Base-by-base conservation (phyloP, 2,888 invertebrate species). In the Drosophila paracracens region DNA sequence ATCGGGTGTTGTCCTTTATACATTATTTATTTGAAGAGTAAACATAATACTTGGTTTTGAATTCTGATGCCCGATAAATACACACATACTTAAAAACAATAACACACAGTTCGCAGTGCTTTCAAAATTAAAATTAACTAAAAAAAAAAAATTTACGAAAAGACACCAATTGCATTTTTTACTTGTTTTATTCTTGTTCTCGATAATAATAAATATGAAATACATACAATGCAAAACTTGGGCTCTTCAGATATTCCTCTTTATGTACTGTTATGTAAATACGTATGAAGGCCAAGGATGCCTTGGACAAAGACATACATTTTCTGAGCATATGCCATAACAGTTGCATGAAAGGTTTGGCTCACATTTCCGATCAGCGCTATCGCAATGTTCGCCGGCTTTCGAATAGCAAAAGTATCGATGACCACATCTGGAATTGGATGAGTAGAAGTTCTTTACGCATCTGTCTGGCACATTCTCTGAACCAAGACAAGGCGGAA, bases 21-120 rank as follows among this genome's bases (percentile, higher is more conserved):
- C 61, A 70, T 68, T 86, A 88, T 89, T 89, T 89, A 89, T 87
- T 81, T 71, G 56, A 61, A 76, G 60, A 62, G 58, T 43, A 63
- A 61, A 68, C 51, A 67, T 48, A 38, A 11, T 50, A 27, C 43
- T 62, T 38, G 2, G 18, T 35, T 67, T 58, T 56, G 7, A 56
- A 53, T 43, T 59, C 29, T 11, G 29, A 54, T 74, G 21, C 60
- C 61, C 74, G 65, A 54, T 50, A 50, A 50, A 69, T 13, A 69
- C 13, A 48, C 10, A 50, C 31, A 64, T 40, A 53, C 35, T 48
- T 53, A 35, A 43, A 79, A 67, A 52, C 27, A 59, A 43, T 46
- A 40, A 59, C 31, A 65, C 36, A 51, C 62, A 66, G 54, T 61
- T 76, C 62, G 57, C 70, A 74, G 57, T 78, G 80, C 76, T 78